These are phyloP conservation scores for Syritta pipiens DNA, from an alignment of 2,888 invertebrate genomes.

Conservation along the genomic window DNA sequence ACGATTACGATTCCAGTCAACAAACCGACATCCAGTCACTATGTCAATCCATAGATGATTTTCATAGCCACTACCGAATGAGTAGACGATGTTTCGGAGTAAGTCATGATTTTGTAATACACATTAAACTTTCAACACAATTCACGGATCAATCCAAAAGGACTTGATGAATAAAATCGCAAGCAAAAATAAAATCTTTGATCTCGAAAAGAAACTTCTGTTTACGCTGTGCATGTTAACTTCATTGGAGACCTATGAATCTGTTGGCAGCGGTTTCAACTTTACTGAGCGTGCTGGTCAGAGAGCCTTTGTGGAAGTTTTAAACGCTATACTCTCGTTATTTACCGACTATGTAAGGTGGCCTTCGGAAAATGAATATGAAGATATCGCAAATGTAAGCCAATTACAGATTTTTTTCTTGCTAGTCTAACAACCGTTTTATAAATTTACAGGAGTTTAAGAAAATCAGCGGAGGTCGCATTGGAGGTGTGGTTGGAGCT, in stretches of 20 bases:
- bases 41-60: conserved; percentile 7
- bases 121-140: background rate
- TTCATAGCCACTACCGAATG: conserved; percentile 28
- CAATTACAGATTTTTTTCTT: background rate
- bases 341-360: conserved; percentile 27
- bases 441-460: conserved; percentile 26
- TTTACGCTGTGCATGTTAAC: conserved; percentile 23
- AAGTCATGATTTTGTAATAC: background rate
- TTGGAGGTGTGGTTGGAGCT: conserved; percentile 35
- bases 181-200: background rate
- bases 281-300: conserved; percentile 20
- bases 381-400: conserved; percentile 30
- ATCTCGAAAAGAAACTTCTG: conserved; percentile 22
- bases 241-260: conserved; percentile 6
- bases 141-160: background rate
- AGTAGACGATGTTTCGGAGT: conserved; percentile 24
- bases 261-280: conserved; percentile 1
- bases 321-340: conserved; percentile 1
- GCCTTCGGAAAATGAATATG: conserved; percentile 24
- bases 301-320: conserved; percentile 11
- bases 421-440: background rate
- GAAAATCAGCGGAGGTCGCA: conserved; percentile 15
- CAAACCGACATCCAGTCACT: background rate
- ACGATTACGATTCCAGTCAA: background rate
- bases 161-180: conserved; percentile 30